phyloP scores from a whole-genome alignment of 2,797 vertebrate genomes.

The Avahi laniger region DNA sequence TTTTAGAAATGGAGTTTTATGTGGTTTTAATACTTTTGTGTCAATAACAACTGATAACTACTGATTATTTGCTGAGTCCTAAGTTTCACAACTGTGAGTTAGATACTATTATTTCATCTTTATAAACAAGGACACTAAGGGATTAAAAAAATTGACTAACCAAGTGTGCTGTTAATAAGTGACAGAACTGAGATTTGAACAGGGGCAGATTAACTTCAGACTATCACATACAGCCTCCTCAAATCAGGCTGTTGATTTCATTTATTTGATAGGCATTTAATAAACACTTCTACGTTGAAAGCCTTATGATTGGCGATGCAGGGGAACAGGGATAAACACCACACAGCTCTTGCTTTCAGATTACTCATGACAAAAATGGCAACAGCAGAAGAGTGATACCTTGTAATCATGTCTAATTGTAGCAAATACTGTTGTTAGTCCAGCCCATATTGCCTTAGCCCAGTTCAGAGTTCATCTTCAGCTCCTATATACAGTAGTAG shows the following conservation, averaged over 20 bases:
- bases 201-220: neutral
- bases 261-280: neutral
- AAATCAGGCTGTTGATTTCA: neutral
- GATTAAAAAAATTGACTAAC: neutral
- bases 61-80: neutral
- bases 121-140: neutral
- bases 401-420: neutral
- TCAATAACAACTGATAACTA: neutral
- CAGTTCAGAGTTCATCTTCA: neutral
- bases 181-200: neutral
- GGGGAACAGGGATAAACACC: neutral
- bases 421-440: neutral
- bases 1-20: neutral
- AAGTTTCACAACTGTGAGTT: neutral
- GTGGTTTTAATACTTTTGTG: neutral
- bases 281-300: neutral
- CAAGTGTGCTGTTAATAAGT: neutral
- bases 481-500: too few species aligned
- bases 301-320: neutral
- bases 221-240: neutral
- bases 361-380: neutral
- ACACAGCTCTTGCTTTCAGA: neutral
- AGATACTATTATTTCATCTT: neutral
- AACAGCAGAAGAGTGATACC: neutral
- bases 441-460: neutral